Conservation (phyloP, 2,888 invertebrate species). For the Smittia sp. region DNA sequence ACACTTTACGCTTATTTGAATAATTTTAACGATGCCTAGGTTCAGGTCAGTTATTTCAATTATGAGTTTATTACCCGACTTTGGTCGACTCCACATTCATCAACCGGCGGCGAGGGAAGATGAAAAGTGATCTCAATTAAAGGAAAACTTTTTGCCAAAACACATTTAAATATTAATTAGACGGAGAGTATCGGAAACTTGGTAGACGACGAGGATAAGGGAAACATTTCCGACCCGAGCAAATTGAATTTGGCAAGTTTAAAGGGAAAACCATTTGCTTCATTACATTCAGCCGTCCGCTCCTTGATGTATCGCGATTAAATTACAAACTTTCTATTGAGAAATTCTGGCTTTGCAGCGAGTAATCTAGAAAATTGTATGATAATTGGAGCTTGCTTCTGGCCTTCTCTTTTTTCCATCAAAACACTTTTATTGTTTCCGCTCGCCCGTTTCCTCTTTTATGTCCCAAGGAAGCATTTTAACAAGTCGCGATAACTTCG, state of each 20-base stretch:
- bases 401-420: constrained; percentile 32
- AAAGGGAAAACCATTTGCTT: neutral
- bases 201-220: neutral
- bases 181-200: neutral
- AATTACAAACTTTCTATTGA: constrained; percentile 20
- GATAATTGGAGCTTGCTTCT: constrained; percentile 40
- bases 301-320: constrained; percentile 3
- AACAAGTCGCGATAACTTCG: neutral
- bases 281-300: neutral
- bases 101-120: neutral
- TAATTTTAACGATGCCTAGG: constrained; percentile 30
- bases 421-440: constrained; percentile 38
- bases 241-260: constrained; percentile 1
- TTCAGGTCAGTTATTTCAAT: constrained; percentile 34
- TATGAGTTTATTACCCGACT: constrained; percentile 6
- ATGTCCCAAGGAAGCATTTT: neutral
- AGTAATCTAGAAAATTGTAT: constrained; percentile 38
- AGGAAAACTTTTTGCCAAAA: neutral
- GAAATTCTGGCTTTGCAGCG: constrained; percentile 9
- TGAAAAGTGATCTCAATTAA: constrained; percentile 22
- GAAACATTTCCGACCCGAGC: neutral
- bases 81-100: neutral
- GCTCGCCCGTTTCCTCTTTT: neutral
- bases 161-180: constrained; percentile 22
- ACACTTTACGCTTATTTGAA: constrained; percentile 33